Conservation (phyloP, 2,797 vertebrate species). For the Coranthus polyacanthus region DNA sequence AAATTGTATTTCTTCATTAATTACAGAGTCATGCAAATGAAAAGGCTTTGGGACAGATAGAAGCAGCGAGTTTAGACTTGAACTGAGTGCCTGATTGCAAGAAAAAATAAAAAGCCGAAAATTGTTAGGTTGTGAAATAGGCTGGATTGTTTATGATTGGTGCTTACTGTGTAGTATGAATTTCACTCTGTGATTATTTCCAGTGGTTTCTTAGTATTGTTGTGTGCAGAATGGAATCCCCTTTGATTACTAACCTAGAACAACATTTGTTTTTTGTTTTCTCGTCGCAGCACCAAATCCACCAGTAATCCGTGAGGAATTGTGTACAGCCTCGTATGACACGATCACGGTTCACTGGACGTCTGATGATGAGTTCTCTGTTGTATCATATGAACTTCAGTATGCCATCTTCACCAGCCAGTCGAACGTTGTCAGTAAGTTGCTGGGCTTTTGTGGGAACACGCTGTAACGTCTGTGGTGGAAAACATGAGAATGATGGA, state of each 20-base stretch:
- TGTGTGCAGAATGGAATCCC: constrained; percentile 28
- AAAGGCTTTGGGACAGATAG: constrained; percentile 11
- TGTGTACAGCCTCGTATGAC: constrained; percentile 97
- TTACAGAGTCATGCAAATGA: constrained; percentile 12
- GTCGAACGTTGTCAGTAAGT: constrained; percentile 98
- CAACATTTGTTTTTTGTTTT: constrained; percentile 46
- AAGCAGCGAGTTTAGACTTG: constrained; percentile 29
- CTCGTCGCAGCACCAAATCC: constrained; percentile 91
- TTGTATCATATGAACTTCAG: constrained; percentile 97
- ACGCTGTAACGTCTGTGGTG: constrained; percentile 18
- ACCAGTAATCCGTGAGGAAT: constrained; percentile 95
- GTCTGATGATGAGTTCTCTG: constrained; percentile 96
- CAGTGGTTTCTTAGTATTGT: not conserved
- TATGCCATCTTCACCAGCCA: constrained; percentile 98
- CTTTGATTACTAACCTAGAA: constrained; percentile 35
- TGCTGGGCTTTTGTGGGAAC: constrained; percentile 14
- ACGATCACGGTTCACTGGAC: constrained; percentile 99
- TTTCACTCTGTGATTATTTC: constrained; percentile 48
- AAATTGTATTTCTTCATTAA: constrained; percentile 19
- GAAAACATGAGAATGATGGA: constrained; percentile 38
- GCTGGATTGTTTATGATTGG: constrained; percentile 63
- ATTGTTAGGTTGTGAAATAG: constrained; percentile 44
- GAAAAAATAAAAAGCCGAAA: constrained; percentile 42
- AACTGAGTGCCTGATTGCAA: constrained; percentile 14
- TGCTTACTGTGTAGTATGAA: constrained; percentile 39